Evolutionary conservation across 1,140 invertebrate genomes (phyloP).

Genomic region (Drosophila pandora): DNA sequence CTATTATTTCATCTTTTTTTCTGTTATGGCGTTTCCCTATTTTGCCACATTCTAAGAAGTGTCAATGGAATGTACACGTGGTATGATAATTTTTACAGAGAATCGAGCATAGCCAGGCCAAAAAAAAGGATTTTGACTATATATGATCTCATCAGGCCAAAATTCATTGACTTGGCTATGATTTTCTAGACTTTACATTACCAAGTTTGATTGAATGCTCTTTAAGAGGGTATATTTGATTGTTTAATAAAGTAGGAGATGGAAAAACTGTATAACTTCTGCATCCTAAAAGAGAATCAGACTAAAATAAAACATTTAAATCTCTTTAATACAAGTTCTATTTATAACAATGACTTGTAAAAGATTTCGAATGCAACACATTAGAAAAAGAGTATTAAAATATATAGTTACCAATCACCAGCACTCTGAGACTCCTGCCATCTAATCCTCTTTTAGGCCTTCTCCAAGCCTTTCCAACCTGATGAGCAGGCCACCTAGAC

Average conservation of each 20-base stretch:
- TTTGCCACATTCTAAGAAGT: constrained; percentile 20
- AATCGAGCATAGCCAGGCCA: constrained; percentile 16
- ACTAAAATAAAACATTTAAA: too few species aligned
- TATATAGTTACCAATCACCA: not conserved
- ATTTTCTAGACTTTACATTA: not conserved
- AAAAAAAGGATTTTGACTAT: not conserved
- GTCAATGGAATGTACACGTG: constrained; percentile 34
- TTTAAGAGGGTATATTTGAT: not conserved
- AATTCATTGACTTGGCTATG: constrained; percentile 14
- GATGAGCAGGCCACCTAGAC: constrained; percentile 32
- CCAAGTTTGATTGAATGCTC: not conserved
- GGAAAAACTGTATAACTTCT: too few species aligned
- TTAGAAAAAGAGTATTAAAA: not conserved
- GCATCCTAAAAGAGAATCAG: too few species aligned
- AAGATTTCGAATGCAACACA: not conserved
- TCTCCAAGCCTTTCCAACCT: not conserved
- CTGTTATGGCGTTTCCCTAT: not conserved
- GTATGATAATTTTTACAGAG: constrained; percentile 12
- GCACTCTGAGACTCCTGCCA: not conserved
- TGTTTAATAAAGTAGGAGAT: not conserved
- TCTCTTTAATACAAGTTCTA: too few species aligned
- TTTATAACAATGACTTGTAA: too few species aligned
- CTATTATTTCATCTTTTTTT: not conserved
- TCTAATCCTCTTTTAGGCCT: constrained; percentile 14
- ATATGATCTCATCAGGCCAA: not conserved